phyloP scores from a whole-genome alignment of 2,797 vertebrate genomes.

The Neopelma chrysocephalum region DNA sequence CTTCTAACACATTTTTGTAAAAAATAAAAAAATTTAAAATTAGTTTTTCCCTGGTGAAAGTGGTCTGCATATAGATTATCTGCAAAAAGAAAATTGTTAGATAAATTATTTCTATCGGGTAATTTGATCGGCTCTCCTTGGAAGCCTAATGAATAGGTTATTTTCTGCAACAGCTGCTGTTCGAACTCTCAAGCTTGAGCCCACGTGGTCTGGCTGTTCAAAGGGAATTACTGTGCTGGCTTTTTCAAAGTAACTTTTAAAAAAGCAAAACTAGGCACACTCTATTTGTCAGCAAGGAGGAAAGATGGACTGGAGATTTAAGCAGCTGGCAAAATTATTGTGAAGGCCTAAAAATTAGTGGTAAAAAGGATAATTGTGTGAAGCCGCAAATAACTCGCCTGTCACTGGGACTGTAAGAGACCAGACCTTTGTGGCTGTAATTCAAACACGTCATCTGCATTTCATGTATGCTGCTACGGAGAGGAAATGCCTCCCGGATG shows the following conservation, averaged over 20 bases:
- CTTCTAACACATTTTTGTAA: neutral
- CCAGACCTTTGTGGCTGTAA: neutral
- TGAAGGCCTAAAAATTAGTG: neutral
- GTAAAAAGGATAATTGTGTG: neutral
- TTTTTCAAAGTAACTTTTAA: neutral
- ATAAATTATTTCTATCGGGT: slow-evolving; percentile 64
- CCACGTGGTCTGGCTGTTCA: slow-evolving; percentile 26
- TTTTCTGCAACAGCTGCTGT: slow-evolving; percentile 61
- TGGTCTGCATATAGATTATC: neutral
- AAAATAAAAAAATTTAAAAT: neutral
- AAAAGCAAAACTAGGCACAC: neutral
- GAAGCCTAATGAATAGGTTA: slow-evolving; percentile 58
- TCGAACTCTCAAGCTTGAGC: slow-evolving; percentile 19
- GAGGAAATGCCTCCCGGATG: neutral
- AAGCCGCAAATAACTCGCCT: neutral
- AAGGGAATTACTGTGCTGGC: neutral
- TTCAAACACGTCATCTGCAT: neutral
- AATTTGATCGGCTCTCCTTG: slow-evolving; percentile 46
- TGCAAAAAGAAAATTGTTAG: slow-evolving; percentile 22
- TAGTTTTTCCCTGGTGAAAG: neutral
- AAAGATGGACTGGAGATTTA: neutral
- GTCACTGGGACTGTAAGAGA: neutral
- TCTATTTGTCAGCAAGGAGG: neutral
- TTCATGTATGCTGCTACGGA: neutral
- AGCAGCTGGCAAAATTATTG: neutral